These are phyloP conservation scores for Tipula vernalis DNA, from an alignment of 2,888 invertebrate species.

Conservation along the genomic window DNA sequence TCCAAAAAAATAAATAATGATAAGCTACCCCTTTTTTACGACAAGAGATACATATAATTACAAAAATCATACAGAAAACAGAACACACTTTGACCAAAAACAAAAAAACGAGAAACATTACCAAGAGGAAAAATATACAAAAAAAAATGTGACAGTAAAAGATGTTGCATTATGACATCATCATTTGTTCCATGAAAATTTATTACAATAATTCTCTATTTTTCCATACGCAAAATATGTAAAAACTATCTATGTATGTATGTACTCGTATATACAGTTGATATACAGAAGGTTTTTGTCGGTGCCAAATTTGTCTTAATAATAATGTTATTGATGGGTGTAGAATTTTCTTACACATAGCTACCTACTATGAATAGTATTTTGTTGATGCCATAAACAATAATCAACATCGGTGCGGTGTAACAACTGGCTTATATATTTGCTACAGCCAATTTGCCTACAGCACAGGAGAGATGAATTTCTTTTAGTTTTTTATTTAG, in stretches of 20 bases:
- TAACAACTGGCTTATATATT: neutral
- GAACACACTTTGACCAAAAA: neutral
- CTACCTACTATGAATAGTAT: neutral
- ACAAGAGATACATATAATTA: neutral
- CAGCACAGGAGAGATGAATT: neutral
- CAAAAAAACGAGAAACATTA: neutral
- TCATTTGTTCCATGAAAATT: neutral
- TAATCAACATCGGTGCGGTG: neutral
- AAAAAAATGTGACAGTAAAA: neutral
- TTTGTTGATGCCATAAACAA: neutral
- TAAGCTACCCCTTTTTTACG: neutral
- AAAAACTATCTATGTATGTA: no score
- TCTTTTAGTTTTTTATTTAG: neutral
- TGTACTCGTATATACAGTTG: neutral
- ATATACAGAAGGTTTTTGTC: neutral
- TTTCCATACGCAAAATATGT: neutral
- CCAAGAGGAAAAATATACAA: neutral
- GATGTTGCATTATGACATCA: neutral
- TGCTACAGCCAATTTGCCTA: neutral
- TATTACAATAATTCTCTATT: neutral
- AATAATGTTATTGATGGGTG: neutral
- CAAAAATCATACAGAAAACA: neutral
- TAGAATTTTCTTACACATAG: neutral
- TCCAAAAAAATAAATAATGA: neutral
- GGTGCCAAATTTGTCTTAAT: neutral